Evolutionary conservation across 2,797 vertebrate genomes (phyloP).

Genomic region (Morus bassanus): DNA sequence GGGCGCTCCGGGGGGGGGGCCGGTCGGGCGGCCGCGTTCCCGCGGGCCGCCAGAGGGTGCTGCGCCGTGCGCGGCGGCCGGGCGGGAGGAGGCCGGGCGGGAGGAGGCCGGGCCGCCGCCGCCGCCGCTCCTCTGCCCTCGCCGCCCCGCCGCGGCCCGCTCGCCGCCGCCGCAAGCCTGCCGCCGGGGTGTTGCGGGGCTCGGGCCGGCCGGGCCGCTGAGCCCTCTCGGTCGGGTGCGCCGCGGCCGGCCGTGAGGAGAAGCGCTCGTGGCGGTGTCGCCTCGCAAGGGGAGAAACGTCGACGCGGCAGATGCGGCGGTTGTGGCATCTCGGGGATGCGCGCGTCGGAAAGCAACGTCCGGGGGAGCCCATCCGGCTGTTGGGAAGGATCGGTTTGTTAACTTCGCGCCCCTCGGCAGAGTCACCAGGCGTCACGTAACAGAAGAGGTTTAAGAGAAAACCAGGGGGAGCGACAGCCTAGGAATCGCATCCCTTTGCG

Average conservation of each 20-base stretch:
- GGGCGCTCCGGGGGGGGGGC: too few species aligned
- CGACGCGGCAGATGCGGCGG: too few species aligned
- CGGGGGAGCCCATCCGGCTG: background rate
- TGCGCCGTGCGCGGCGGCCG: background rate
- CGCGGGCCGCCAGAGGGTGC: background rate
- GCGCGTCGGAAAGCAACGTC: too few species aligned
- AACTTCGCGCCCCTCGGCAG: too few species aligned
- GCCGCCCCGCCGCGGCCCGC: background rate
- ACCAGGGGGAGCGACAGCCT: background rate
- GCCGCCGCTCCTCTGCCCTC: background rate
- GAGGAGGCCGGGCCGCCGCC: too few species aligned
- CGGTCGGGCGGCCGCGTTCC: too few species aligned
- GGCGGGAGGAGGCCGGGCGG: background rate
- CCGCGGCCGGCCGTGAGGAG: background rate
- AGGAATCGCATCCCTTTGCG: background rate
- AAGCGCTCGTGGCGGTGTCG: background rate
- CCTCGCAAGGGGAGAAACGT: background rate
- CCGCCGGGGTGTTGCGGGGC: too few species aligned
- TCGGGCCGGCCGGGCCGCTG: background rate
- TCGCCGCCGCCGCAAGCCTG: background rate
- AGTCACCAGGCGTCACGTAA: background rate
- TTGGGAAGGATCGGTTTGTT: too few species aligned
- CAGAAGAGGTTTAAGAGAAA: too few species aligned
- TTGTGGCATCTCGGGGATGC: background rate
- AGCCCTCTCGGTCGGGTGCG: background rate